These are phyloP conservation scores for Maniola jurtina DNA, from an alignment of 1,140 invertebrate species.

Conservation along the genomic window DNA sequence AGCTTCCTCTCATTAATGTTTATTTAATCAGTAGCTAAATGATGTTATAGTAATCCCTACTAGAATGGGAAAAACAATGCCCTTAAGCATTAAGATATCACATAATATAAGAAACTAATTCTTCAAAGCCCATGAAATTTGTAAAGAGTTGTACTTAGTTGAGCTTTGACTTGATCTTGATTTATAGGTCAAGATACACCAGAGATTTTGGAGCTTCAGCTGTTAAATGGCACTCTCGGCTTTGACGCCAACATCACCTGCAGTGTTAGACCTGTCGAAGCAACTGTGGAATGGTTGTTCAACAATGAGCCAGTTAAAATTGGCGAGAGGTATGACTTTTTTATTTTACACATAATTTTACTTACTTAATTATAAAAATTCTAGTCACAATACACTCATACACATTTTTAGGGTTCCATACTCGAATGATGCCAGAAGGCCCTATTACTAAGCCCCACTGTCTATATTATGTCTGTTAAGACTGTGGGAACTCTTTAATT, in stretches of 20 bases:
- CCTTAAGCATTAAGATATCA: too few relatives aligned
- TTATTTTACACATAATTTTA: neutral
- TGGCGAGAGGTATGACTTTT: constrained; percentile 39
- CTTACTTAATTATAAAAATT: neutral
- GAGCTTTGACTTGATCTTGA: neutral
- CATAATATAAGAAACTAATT: too few relatives aligned
- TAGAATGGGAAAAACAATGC: too few relatives aligned
- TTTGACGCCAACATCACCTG: constrained; percentile 46
- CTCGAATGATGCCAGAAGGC: too few relatives aligned
- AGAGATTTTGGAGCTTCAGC: constrained; percentile 41
- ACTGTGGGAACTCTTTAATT: too few relatives aligned
- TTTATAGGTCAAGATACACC: constrained; percentile 50
- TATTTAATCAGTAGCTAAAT: neutral
- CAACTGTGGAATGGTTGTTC: constrained; percentile 46
- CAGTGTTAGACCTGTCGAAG: constrained; percentile 39
- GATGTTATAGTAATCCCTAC: neutral
- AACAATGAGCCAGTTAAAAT: constrained; percentile 39
- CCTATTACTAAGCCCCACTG: too few relatives aligned
- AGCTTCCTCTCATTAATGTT: neutral
- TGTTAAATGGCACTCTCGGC: constrained; percentile 45
- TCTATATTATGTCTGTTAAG: too few relatives aligned
- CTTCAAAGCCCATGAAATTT: too few relatives aligned
- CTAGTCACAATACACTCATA: too few relatives aligned
- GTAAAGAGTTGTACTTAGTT: too few relatives aligned
- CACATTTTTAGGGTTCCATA: too few relatives aligned